A percentile compares a stretch with the other conserved stretches of the same genome.
phyloP scores from a whole-genome alignment of 1,140 invertebrate genomes.

The Armadillidium nasatum region DNA sequence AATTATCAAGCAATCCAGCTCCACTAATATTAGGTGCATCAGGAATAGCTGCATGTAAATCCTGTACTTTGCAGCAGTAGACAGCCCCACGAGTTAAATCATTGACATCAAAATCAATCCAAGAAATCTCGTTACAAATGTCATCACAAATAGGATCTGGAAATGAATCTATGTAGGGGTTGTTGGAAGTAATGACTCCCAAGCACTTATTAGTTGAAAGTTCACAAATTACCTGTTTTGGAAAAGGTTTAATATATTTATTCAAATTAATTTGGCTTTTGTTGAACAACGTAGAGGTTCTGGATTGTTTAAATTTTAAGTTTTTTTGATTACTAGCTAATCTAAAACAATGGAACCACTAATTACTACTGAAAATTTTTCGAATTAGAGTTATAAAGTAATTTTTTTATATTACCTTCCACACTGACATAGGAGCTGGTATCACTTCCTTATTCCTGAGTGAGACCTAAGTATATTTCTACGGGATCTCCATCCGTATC shows the following conservation, averaged over 20 bases:
- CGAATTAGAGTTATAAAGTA: too few species aligned
- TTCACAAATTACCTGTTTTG: conserved; percentile 24
- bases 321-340: too few species aligned
- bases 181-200: conserved; percentile 20
- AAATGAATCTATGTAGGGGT: conserved; percentile 12
- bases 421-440: conserved; percentile 32
- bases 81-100: conserved; percentile 7
- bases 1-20: conserved; percentile 16
- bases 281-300: too few species aligned
- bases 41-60: conserved; percentile 8
- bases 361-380: too few species aligned
- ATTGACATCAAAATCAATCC: conserved; percentile 17
- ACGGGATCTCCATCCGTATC: conserved; percentile 10
- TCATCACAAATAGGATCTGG: not conserved
- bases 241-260: not conserved
- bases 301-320: too few species aligned
- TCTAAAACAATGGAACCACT: too few species aligned
- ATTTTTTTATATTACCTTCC: conserved; percentile 31
- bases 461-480: conserved; percentile 30
- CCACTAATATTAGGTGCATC: conserved; percentile 16
- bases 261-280: too few species aligned
- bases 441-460: conserved; percentile 16
- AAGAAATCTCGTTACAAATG: conserved; percentile 21
- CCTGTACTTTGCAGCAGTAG: conserved; percentile 27
- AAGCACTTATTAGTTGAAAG: conserved; percentile 14